Evolutionary conservation across 2,888 invertebrate genomes (phyloP).

Genomic region (Eupeodes latifasciatus): DNA sequence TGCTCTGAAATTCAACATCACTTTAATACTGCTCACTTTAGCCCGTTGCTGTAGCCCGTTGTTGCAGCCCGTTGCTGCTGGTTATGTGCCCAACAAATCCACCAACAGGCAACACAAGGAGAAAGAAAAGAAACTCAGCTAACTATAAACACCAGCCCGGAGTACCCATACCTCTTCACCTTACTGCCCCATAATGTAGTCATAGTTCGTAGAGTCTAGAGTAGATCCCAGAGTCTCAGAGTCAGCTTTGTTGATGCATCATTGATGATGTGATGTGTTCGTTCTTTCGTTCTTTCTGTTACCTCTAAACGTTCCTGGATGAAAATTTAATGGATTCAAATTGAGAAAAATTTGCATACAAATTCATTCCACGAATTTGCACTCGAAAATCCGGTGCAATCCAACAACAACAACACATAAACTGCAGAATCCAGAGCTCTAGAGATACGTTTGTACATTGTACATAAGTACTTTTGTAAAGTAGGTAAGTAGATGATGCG

Average conservation of each 20-base stretch:
- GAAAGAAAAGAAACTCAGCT: background rate
- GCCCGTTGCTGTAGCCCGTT: background rate
- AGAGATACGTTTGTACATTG: background rate
- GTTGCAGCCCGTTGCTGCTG: constrained; percentile 35
- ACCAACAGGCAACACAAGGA: background rate
- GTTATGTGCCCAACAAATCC: constrained; percentile 62
- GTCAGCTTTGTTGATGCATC: constrained; percentile 22
- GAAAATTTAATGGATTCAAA: constrained; percentile 72
- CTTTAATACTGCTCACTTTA: too few relatives aligned
- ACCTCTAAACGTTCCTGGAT: constrained; percentile 42
- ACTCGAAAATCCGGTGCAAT: constrained; percentile 46
- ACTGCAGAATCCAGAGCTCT: constrained; percentile 32
- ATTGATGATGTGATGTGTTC: background rate
- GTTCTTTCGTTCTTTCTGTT: background rate
- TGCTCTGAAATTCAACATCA: constrained; percentile 20
- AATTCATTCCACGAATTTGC: constrained; percentile 64
- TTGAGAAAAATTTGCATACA: constrained; percentile 75
- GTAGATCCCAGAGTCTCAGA: background rate
- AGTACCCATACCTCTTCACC: constrained; percentile 28
- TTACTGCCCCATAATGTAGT: background rate
- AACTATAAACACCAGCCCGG: background rate
- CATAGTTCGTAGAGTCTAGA: too few relatives aligned
- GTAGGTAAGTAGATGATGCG: constrained; percentile 24
- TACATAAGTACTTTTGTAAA: constrained; percentile 17
- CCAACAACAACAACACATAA: background rate